Conservation (phyloP, 2,113 vertebrate genomes). For the Pongo abelii region DNA sequence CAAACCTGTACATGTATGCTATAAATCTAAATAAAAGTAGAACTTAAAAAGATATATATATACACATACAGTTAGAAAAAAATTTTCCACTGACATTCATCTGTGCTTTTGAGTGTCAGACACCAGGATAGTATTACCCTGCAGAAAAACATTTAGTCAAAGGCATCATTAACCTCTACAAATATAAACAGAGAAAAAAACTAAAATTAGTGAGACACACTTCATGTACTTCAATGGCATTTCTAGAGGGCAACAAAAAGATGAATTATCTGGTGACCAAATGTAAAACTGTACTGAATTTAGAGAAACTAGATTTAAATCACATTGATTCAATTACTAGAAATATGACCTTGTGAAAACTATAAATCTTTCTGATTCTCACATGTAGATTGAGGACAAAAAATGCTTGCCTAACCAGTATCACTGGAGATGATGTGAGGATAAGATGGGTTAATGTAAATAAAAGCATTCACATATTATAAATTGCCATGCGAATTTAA, state of each 20-base stretch:
- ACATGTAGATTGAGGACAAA: not conserved
- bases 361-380: constrained; percentile 34
- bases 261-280: not conserved
- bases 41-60: not conserved
- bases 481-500: not conserved
- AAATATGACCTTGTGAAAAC: not conserved
- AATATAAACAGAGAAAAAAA: not conserved
- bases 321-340: constrained; percentile 37
- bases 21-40: no score
- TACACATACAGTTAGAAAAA: not conserved
- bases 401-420: not conserved
- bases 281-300: not conserved
- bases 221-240: not conserved
- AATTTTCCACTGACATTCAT: not conserved
- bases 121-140: not conserved
- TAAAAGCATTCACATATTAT: not conserved
- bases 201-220: not conserved
- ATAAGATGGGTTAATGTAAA: not conserved
- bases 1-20: no score
- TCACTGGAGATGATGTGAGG: not conserved
- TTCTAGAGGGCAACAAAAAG: not conserved
- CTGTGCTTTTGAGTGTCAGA: not conserved
- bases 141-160: constrained; percentile 5
- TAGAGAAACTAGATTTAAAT: constrained; percentile 38
- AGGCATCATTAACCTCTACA: not conserved